phyloP scores from a whole-genome alignment of 1,140 invertebrate genomes.

The Aphelenchoides avenae region DNA sequence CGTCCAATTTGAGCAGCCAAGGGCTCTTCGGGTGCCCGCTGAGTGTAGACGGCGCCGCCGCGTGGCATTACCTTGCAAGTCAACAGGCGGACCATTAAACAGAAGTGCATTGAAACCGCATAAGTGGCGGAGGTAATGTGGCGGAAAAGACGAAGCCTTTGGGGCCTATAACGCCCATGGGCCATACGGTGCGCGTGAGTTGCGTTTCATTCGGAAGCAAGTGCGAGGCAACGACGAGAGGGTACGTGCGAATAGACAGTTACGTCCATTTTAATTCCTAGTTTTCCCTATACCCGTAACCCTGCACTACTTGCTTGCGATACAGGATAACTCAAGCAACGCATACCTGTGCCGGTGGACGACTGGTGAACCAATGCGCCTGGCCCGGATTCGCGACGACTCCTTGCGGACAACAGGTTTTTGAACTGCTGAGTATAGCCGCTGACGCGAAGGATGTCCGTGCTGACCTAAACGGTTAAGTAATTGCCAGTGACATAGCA shows the following conservation, averaged over 20 bases:
- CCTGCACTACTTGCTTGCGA: not conserved
- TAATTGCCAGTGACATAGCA: too few relatives aligned
- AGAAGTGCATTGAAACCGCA: conserved; percentile 1
- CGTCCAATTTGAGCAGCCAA: not conserved
- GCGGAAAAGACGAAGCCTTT: conserved; percentile 1
- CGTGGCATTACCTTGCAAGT: too few relatives aligned
- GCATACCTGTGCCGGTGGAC: conserved; percentile 1
- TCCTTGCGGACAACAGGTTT: conserved; percentile 38
- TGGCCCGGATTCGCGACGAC: conserved; percentile 12
- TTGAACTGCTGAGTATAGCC: conserved; percentile 44
- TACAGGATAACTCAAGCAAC: not conserved
- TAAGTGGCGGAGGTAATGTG: not conserved
- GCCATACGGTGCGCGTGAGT: too few relatives aligned
- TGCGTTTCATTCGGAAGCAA: too few relatives aligned
- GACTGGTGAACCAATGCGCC: not conserved
- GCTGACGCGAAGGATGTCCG: conserved; percentile 35
- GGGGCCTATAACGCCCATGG: too few relatives aligned
- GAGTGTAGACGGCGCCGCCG: not conserved
- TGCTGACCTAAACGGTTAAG: conserved; percentile 31
- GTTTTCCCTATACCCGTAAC: not conserved
- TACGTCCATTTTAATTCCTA: not conserved
- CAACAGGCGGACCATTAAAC: too few relatives aligned
- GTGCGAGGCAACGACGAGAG: too few relatives aligned
- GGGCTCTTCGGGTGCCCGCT: not conserved
- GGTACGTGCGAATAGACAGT: not conserved